Percentiles rank a stretch among this genome's conserved stretches.
phyloP scores from a whole-genome alignment of 2,888 invertebrate species.

The Tachina grossa region DNA sequence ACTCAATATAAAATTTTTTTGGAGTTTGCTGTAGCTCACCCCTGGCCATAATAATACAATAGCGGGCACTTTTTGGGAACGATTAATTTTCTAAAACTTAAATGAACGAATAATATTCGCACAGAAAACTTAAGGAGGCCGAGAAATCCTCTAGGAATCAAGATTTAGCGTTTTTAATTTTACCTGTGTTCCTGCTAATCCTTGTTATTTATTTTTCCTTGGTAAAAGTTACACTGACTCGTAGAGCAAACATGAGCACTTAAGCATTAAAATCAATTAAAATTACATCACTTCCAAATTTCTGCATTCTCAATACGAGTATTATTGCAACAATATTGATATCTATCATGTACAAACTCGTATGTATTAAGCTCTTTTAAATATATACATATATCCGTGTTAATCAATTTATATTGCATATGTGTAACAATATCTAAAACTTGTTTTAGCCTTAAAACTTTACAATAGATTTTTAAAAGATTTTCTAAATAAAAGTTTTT shows the following conservation, averaged over 20 bases:
- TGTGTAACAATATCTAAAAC: slow-evolving; percentile 7
- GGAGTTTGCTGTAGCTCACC: no score
- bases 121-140: no score
- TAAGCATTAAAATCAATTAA: slow-evolving; percentile 81
- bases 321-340: slow-evolving; percentile 43
- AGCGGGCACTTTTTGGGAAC: no score
- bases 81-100: no score
- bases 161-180: no score
- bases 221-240: not conserved
- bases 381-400: not conserved
- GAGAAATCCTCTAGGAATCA: no score
- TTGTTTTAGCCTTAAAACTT: slow-evolving; percentile 26
- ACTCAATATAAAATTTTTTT: no score
- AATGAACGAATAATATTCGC: no score
- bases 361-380: not conserved
- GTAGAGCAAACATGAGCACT: slow-evolving; percentile 73
- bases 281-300: slow-evolving; percentile 75
- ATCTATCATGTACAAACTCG: not conserved
- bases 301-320: slow-evolving; percentile 52
- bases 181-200: no score
- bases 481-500: slow-evolving; percentile 54
- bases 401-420: not conserved
- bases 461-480: slow-evolving; percentile 48
- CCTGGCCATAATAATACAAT: no score
- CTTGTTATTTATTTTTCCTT: not conserved